Conservation (phyloP, 2,888 invertebrate species). For the Agrotis puta region DNA sequence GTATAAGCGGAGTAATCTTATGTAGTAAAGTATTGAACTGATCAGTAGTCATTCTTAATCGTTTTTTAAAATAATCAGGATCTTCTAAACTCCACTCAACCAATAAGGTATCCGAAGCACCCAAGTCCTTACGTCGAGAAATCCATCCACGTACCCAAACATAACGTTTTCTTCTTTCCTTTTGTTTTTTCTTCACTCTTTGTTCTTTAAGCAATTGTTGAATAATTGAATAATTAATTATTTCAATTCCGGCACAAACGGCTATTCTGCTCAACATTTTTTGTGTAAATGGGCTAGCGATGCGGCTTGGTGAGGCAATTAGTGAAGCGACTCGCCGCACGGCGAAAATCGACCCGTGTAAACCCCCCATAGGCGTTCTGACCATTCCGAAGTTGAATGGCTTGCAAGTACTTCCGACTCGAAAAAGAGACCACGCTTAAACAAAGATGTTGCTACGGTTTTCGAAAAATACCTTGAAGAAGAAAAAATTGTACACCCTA, state of each 20-base stretch:
- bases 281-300: constrained; percentile 72
- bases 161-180: constrained; percentile 65
- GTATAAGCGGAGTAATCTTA: constrained; percentile 64
- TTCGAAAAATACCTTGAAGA: no score
- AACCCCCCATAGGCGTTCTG: no score
- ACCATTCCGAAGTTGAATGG: no score
- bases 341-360: constrained; percentile 30
- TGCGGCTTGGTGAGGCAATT: constrained; percentile 57
- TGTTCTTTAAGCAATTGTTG: constrained; percentile 26
- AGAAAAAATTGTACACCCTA: no score
- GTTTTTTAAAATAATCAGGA: constrained; percentile 65
- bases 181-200: constrained; percentile 57
- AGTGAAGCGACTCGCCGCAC: constrained; percentile 17
- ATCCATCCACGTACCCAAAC: constrained; percentile 65
- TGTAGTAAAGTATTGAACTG: constrained; percentile 66
- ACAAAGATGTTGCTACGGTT: no score
- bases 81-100: constrained; percentile 64
- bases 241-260: constrained; percentile 63
- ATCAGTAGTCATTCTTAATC: constrained; percentile 66
- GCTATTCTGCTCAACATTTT: constrained; percentile 69
- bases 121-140: constrained; percentile 63
- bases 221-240: constrained; percentile 25
- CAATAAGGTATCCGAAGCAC: constrained; percentile 62
- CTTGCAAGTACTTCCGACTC: no score
- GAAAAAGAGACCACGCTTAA: no score